Conservation (phyloP, 2,797 vertebrate genomes). For the Micropoecilia bifurca region DNA sequence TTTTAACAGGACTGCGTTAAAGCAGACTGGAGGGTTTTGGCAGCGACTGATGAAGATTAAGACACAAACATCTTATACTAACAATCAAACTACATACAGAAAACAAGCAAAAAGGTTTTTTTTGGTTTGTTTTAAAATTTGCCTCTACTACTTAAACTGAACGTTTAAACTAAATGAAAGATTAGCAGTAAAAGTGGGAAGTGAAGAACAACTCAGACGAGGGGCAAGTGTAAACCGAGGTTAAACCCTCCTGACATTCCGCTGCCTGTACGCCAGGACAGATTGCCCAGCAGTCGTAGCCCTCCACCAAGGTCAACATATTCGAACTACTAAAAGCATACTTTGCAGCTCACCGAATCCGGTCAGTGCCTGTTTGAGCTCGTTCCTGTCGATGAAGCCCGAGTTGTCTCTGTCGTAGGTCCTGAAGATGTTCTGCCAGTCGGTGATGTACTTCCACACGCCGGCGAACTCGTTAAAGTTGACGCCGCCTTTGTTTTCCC, state of each 20-base stretch:
- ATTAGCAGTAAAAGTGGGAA: not conserved
- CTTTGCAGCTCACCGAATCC: conserved; percentile 92
- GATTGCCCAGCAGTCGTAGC: conserved; percentile 4
- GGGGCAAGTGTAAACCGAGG: not conserved
- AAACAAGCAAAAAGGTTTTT: not conserved
- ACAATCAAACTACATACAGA: not conserved
- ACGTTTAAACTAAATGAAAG: not conserved
- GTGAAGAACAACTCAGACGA: not conserved
- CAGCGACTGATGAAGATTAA: not conserved
- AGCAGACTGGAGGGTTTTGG: not conserved
- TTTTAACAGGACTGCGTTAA: not conserved
- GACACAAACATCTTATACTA: not conserved
- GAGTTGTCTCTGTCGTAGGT: conserved; percentile 98
- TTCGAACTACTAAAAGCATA: conserved; percentile 45
- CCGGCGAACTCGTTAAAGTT: conserved; percentile 98
- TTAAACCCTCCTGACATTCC: not conserved
- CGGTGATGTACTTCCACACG: conserved; percentile 98
- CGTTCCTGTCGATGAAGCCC: conserved; percentile 97
- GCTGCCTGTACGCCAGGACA: not conserved
- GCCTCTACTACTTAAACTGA: not conserved
- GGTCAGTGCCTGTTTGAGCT: conserved; percentile 96
- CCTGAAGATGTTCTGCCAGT: conserved; percentile 99
- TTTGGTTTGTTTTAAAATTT: not conserved
- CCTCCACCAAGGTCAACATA: conserved; percentile 44
- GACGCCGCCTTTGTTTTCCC: conserved; percentile 97